Base-by-base conservation (phyloP, 1,140 invertebrate species). In the Thrips palmi region DNA sequence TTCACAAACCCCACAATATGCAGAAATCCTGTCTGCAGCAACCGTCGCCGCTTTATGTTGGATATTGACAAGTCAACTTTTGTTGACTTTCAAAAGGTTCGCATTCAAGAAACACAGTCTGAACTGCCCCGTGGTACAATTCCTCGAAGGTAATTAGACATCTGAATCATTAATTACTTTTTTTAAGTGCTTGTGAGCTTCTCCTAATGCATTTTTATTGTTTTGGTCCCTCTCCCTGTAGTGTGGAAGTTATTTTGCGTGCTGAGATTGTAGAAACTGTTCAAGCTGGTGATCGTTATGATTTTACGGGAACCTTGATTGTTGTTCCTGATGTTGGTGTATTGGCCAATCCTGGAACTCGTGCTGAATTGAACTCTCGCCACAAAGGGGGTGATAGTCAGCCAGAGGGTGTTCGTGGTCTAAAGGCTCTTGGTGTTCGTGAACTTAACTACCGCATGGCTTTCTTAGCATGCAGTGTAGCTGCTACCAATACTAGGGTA, bases 61-160 rank as follows among this genome's bases (percentile, higher is more conserved):
- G 84, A 98, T 54, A 72, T 89, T 7, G 83, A 92, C 53, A 91
- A 93, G 52, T 96, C 89, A 0, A 58, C 74, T 15, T 99, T 99
- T 65, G 78, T 98, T 2, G 96, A 99, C 61, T 99, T 98, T 57
- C 96, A 99, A 67, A 98, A 97, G 68, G 76, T 97, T 4, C 68
- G 92, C 45, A 89, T 99, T 46, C 96, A 99, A 60, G 96, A 99
- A 64, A 92, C 88, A 1, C 96, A 99, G 59, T 76, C 87, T 10
- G 96, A 99, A 59, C 59, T 99, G 17, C 96, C 96, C 1, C 60
- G 92, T 45, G 96, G 96, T 18, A 87, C 86, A 51, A 97, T 99
- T 49, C 96, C 96, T 0, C 67, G 94, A 29, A 77, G 70, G 70
- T 74, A 50, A 45, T 18, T 22, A 4, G 14, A 31, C 18, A 15